These are phyloP conservation scores for Tipula unca DNA, from an alignment of 2,888 invertebrate genomes.

Conservation along the genomic window DNA sequence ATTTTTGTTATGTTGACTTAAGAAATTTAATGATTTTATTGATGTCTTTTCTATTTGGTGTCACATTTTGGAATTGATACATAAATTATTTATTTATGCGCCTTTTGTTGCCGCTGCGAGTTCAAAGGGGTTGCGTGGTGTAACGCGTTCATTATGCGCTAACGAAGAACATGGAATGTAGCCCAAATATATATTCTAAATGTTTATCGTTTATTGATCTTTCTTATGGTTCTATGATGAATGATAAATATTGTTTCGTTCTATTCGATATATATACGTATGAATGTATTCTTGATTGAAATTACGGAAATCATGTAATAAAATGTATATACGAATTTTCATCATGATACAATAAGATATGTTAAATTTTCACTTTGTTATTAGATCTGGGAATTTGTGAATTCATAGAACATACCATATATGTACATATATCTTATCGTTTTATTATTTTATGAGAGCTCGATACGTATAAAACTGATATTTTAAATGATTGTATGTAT, in stretches of 20 bases:
- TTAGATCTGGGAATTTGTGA: not conserved
- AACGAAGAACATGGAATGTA: not conserved
- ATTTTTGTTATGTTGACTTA: not conserved
- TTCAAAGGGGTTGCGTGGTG: not conserved
- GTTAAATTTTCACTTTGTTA: not conserved
- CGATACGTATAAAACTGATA: no score
- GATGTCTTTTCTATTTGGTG: not conserved
- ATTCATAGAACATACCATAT: not conserved
- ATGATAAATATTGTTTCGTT: not conserved
- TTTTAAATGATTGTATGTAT: no score
- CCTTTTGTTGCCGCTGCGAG: not conserved
- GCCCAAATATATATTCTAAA: not conserved
- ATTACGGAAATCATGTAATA: not conserved
- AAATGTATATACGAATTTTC: not conserved
- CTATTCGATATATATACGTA: no score
- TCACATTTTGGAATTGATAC: not conserved
- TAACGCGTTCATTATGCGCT: not conserved
- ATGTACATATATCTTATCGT: not conserved
- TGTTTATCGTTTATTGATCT: not conserved
- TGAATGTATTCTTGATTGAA: not conserved
- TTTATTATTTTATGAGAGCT: no score
- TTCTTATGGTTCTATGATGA: not conserved
- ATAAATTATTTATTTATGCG: not conserved
- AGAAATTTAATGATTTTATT: not conserved
- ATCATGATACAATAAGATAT: not conserved